Conservation (phyloP, 2,888 invertebrate genomes). For the Caenorhabditis sulstoni region DNA sequence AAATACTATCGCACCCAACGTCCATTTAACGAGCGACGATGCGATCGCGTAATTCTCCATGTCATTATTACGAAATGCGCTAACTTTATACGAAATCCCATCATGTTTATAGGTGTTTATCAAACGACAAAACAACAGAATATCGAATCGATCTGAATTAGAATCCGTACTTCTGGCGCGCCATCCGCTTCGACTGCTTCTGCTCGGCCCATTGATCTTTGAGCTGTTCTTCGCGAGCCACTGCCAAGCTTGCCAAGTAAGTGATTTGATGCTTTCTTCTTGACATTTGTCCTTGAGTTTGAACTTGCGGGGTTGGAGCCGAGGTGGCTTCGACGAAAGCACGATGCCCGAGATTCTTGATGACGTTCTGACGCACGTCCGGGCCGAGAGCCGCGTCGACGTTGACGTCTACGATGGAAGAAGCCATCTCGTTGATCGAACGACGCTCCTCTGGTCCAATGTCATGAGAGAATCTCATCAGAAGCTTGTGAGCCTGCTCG, state of each 20-base stretch:
- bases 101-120: slow-evolving; percentile 54
- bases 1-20: slow-evolving; percentile 36
- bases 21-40: slow-evolving; percentile 45
- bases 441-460: slow-evolving; percentile 68
- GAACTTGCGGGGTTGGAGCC: slow-evolving; percentile 60
- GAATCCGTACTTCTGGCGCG: slow-evolving; percentile 78
- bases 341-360: slow-evolving; percentile 73
- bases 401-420: slow-evolving; percentile 75
- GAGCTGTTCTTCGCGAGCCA: slow-evolving; percentile 77
- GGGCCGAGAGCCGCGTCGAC: slow-evolving; percentile 78
- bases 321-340: slow-evolving; percentile 58
- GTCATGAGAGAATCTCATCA: slow-evolving; percentile 67
- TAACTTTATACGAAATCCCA: slow-evolving; percentile 44
- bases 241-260: slow-evolving; percentile 77
- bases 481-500: slow-evolving; percentile 66
- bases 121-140: slow-evolving; percentile 31
- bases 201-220: slow-evolving; percentile 79
- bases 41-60: slow-evolving; percentile 48
- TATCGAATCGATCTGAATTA: slow-evolving; percentile 51
- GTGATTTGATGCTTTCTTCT: slow-evolving; percentile 80
- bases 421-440: slow-evolving; percentile 69
- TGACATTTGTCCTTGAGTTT: slow-evolving; percentile 65
- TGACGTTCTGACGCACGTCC: slow-evolving; percentile 73
- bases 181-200: slow-evolving; percentile 73
- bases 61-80: slow-evolving; percentile 34